phyloP scores from a whole-genome alignment of 1,140 invertebrate species.

The Temnothorax longispinosus region DNA sequence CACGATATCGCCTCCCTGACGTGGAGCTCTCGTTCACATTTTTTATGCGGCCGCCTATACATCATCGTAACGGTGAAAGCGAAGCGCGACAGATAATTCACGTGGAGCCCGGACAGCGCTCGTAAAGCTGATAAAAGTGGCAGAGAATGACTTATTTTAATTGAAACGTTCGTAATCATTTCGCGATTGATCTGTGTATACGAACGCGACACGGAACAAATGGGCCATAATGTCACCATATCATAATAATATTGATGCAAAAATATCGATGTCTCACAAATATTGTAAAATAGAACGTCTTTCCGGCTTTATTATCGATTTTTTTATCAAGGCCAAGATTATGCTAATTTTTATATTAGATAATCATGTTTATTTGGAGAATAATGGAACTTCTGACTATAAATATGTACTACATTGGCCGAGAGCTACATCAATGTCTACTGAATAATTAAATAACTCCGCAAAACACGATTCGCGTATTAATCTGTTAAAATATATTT shows the following conservation, averaged over 20 bases:
- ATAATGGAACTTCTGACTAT: background rate
- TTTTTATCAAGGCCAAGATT: background rate
- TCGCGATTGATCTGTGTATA: conserved; percentile 35
- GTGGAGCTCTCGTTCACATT: conserved; percentile 71
- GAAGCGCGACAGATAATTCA: conserved; percentile 74
- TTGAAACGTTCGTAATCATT: conserved; percentile 64
- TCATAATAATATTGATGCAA: conserved; percentile 19
- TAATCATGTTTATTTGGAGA: background rate
- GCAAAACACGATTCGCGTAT: background rate
- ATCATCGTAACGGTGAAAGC: conserved; percentile 76
- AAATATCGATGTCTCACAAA: background rate
- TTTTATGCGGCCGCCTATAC: conserved; percentile 72
- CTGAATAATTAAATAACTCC: background rate
- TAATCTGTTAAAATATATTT: background rate
- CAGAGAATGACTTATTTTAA: conserved; percentile 65
- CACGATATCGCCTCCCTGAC: conserved; percentile 74
- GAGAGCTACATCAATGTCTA: background rate
- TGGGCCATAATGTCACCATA: background rate
- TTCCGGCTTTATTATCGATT: background rate
- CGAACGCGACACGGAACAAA: conserved; percentile 12
- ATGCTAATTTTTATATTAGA: background rate
- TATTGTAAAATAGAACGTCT: background rate
- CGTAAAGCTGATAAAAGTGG: conserved; percentile 65
- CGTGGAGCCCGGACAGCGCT: conserved; percentile 35
- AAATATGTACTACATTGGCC: background rate